phyloP scores from a whole-genome alignment of 2,113 vertebrate species.

The Grallaria varia region DNA sequence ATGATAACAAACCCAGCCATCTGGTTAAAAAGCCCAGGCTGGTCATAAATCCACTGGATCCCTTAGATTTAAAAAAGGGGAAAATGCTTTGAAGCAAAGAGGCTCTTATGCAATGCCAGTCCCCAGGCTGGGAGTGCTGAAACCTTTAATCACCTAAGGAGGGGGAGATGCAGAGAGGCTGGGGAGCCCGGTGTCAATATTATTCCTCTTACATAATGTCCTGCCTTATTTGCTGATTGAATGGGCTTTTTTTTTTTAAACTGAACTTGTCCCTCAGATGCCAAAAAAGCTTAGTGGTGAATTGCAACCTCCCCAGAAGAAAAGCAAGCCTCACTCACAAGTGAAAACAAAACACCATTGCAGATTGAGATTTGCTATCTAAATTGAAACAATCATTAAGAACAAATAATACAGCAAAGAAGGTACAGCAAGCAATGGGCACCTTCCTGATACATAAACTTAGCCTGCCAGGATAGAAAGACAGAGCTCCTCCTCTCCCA shows the following conservation, averaged over 20 bases:
- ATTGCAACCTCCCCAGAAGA: slow-evolving; percentile 27
- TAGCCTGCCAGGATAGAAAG: neutral
- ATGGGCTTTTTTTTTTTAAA: neutral
- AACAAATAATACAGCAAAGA: slow-evolving; percentile 27
- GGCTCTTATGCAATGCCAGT: slow-evolving; percentile 51
- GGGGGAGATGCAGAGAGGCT: neutral
- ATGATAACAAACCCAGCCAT: slow-evolving; percentile 13
- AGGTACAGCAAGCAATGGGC: neutral
- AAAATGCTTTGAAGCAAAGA: slow-evolving; percentile 32
- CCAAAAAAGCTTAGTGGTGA: slow-evolving; percentile 49
- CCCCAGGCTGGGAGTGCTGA: slow-evolving; percentile 47
- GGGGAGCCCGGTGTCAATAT: slow-evolving; percentile 25
- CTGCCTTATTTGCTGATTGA: slow-evolving; percentile 39
- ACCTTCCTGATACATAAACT: neutral
- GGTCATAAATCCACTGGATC: slow-evolving; percentile 24
- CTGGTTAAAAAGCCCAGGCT: slow-evolving; percentile 19
- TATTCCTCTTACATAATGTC: slow-evolving; percentile 64
- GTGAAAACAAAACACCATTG: neutral
- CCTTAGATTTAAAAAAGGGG: slow-evolving; percentile 51
- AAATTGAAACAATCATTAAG: slow-evolving; percentile 59
- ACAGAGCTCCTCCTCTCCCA: neutral
- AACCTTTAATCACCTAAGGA: slow-evolving; percentile 70
- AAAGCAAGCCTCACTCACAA: neutral
- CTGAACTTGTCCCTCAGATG: neutral
- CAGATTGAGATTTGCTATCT: slow-evolving; percentile 54